Evolutionary conservation across 2,888 invertebrate genomes (phyloP), one percentile per base, ranked within the genome.

Genomic region (Heteromurus nitidus): DNA sequence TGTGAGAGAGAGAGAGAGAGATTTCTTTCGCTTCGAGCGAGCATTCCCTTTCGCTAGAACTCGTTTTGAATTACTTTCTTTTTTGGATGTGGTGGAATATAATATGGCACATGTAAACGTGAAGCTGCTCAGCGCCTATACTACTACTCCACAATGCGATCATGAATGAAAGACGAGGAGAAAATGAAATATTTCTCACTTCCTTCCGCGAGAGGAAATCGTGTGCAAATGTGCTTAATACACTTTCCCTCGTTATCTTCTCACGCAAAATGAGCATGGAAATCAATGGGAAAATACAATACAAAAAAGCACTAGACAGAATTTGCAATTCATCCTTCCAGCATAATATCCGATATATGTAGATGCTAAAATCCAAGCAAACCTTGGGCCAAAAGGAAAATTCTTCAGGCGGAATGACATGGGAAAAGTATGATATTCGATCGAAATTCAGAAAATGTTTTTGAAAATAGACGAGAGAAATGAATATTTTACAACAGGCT

Each of bases 161-260:
- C 72, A 60, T 60, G 62, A 73, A 73, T 62, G 58, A 60, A 42
- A 24, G 70, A 60, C 11, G 24, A 7, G 47, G 62, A 62, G 44
- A 62, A 28, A 31, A 60, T 58, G 72, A 18, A 73, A 44, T 62
- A 58, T 36, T 73, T 62, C 44, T 62, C 60, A 62, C 50, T 62
- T 62, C 62, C 72, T 62, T 62, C 70, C 60, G 26, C 47, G 20
- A 70, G n/a, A n/a, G 62, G 60, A 62, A 73, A 73, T 73, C 60
- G 62, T 26, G 72, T 73, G 72, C 44, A 73, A 73, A 28, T 30
- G 62, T 47, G 30, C 20, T 70, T 70, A 60, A 69, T 69, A 69
- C 50, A 69, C 24, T 68, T 72, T 73, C 47, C 13, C 47, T 44
- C 60, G 26, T 73, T 73, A 47, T 58, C 62, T 11, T 18, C 55